Conservation (phyloP, 64 coral and sea anemone genomes). For the Astreopora myriophthalma region DNA sequence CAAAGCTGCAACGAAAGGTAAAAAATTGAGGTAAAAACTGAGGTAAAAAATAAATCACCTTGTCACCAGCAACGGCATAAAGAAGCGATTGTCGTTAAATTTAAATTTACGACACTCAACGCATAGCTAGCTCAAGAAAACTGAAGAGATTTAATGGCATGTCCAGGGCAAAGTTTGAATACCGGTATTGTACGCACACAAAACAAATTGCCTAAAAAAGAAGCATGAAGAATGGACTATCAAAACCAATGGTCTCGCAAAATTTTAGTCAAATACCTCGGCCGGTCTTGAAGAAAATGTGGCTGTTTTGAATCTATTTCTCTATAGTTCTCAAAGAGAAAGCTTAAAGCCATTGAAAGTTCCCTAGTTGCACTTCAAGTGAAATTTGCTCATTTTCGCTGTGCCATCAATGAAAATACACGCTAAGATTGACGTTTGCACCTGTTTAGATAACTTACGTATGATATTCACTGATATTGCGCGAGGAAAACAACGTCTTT, state of each 20-base stretch:
- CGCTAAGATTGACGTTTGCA: neutral
- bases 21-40: no score
- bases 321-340: neutral
- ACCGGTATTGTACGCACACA: no score
- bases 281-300: neutral
- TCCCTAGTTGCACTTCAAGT: no score
- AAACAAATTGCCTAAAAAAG: no score
- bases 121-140: no score
- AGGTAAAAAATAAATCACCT: no score
- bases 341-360: neutral
- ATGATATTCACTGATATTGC: neutral
- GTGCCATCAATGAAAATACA: neutral
- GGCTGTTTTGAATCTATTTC: neutral
- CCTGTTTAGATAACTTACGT: neutral
- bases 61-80: no score
- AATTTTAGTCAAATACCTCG: neutral
- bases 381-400: conserved; percentile 26
- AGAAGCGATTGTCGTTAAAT: no score
- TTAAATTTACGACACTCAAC: no score
- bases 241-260: neutral
- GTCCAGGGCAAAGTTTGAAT: no score
- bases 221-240: neutral
- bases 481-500: neutral
- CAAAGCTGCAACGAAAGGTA: no score
- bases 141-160: no score